phyloP scores from a whole-genome alignment of 2,888 invertebrate species.

The Steromphala cineraria region DNA sequence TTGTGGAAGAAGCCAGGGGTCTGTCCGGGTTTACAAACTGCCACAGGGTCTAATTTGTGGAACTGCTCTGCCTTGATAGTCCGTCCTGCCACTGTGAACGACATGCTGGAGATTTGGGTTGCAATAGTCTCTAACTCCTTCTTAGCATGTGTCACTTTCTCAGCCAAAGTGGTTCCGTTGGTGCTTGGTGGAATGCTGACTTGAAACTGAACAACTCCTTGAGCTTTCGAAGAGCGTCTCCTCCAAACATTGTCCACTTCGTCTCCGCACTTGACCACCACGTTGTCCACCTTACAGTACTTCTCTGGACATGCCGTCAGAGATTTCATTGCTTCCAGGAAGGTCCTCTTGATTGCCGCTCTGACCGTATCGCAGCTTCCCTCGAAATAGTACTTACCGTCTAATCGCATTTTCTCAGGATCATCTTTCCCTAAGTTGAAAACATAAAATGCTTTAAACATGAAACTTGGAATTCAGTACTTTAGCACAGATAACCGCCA shows the following conservation, averaged over 20 bases:
- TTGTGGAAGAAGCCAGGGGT: background rate
- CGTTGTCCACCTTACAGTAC: background rate
- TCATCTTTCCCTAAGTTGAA: background rate
- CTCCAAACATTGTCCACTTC: background rate
- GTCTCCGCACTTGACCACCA: background rate
- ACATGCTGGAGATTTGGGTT: background rate
- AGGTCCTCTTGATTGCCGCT: background rate
- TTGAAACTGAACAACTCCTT: too few relatives aligned
- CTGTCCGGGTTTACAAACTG: background rate
- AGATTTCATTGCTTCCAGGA: background rate
- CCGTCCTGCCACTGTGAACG: background rate
- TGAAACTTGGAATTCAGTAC: too few relatives aligned
- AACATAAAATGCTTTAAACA: too few relatives aligned
- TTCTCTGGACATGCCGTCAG: background rate
- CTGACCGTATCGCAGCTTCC: background rate
- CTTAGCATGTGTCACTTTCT: too few relatives aligned
- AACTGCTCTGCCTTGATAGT: background rate
- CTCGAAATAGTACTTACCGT: background rate
- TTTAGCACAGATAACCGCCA: too few relatives aligned
- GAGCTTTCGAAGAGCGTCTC: too few relatives aligned
- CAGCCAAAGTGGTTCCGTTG: too few relatives aligned
- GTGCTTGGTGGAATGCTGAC: too few relatives aligned
- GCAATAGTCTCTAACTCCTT: background rate
- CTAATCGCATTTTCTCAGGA: background rate
- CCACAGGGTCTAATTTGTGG: background rate